A percentile compares a stretch with the other conserved stretches of the same genome.
These are phyloP conservation scores for Alviniconcha marisindica DNA, from an alignment of 1,140 invertebrate species.

Conservation along the genomic window DNA sequence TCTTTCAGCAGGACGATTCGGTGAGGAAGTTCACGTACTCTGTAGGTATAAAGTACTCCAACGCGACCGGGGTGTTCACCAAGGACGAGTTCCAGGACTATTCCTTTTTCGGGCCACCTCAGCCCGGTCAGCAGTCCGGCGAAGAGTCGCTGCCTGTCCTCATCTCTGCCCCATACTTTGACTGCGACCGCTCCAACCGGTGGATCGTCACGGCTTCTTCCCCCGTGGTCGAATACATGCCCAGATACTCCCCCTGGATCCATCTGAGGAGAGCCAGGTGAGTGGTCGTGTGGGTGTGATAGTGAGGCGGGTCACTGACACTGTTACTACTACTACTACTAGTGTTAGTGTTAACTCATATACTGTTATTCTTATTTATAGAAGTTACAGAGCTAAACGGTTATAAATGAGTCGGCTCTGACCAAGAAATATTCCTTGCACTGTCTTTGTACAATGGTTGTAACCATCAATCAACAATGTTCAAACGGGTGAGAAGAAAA, in stretches of 20 bases:
- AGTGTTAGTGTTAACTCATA: too few relatives aligned
- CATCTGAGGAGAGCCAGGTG: conserved; percentile 97
- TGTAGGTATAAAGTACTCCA: conserved; percentile 90
- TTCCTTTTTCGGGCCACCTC: conserved; percentile 75
- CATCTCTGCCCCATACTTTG: conserved; percentile 96
- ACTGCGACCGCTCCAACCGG: conserved; percentile 95
- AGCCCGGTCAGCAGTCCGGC: conserved; percentile 67
- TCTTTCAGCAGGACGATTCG: conserved; percentile 86
- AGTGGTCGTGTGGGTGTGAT: conserved; percentile 76
- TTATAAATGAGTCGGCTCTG: too few relatives aligned
- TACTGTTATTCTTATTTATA: too few relatives aligned
- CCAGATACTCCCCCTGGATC: conserved; percentile 90
- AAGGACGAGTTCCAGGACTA: conserved; percentile 59
- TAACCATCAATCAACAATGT: too few relatives aligned
- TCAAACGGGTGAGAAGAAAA: too few relatives aligned
- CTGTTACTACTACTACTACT: too few relatives aligned
- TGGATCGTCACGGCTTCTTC: conserved; percentile 96
- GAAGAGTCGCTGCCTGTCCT: conserved; percentile 90
- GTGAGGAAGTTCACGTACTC: conserved; percentile 87
- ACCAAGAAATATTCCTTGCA: too few relatives aligned
- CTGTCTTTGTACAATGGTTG: too few relatives aligned
- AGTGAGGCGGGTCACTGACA: too few relatives aligned
- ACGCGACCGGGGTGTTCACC: conserved; percentile 85
- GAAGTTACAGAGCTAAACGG: too few relatives aligned
- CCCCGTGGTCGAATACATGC: conserved; percentile 96